Evolutionary conservation across 1,140 invertebrate genomes (phyloP).

Genomic region (Calosoma granatense): DNA sequence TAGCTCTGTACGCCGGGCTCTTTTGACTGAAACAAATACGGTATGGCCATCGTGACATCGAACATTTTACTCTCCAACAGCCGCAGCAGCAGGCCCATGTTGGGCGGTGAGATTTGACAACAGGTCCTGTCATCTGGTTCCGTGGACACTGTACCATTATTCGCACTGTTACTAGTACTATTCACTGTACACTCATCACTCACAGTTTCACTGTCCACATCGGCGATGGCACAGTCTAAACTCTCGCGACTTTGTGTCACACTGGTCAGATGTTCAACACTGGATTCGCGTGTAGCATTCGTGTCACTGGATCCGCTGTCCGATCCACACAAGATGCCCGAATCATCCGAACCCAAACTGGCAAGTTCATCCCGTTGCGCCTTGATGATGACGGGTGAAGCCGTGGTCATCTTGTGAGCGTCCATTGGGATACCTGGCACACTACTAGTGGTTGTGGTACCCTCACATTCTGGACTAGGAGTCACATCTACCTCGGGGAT

Average conservation of each 20-base stretch:
- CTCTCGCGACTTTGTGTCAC: slow-evolving; percentile 52
- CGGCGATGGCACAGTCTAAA: slow-evolving; percentile 43
- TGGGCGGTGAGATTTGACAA: slow-evolving; percentile 18
- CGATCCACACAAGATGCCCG: slow-evolving; percentile 65
- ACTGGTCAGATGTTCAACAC: slow-evolving; percentile 36
- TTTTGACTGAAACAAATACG: slow-evolving; percentile 97
- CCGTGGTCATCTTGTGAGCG: slow-evolving; percentile 13
- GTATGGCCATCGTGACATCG: slow-evolving; percentile 95
- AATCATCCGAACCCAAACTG: slow-evolving; percentile 76
- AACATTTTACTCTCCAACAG: slow-evolving; percentile 95
- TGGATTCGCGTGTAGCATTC: slow-evolving; percentile 27
- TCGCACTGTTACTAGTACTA: slow-evolving; percentile 9
- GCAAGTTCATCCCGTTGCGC: slow-evolving; percentile 54
- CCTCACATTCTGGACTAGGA: slow-evolving; percentile 64
- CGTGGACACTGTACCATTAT: background rate
- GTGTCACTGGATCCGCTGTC: slow-evolving; percentile 44
- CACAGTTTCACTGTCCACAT: slow-evolving; percentile 44
- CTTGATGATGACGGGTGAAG: slow-evolving; percentile 12
- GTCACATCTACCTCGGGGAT: slow-evolving; percentile 77
- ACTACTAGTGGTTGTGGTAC: background rate
- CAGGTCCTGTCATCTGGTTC: slow-evolving; percentile 12
- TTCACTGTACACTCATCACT: slow-evolving; percentile 3
- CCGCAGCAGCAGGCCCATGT: slow-evolving; percentile 51
- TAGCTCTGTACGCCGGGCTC: slow-evolving; percentile 95
- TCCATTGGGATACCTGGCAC: background rate